phyloP scores from a whole-genome alignment of 2,797 vertebrate species.

The Iguana delicatissima region DNA sequence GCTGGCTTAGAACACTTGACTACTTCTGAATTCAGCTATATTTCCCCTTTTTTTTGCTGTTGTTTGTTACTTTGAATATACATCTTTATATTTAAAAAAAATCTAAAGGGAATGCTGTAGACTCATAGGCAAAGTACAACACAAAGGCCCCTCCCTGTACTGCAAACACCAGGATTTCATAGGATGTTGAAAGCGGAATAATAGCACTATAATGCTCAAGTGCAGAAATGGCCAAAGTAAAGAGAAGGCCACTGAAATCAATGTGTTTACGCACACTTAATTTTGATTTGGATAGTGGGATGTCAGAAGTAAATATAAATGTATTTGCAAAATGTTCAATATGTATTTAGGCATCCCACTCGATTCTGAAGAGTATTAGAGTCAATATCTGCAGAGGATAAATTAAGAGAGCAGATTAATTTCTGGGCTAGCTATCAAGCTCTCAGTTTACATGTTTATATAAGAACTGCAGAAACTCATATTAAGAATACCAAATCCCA shows the following conservation, averaged over 20 bases:
- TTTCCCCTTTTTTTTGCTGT: background rate
- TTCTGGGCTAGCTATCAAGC: background rate
- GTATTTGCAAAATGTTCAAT: background rate
- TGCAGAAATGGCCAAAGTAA: background rate
- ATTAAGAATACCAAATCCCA: constrained; percentile 34
- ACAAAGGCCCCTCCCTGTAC: background rate
- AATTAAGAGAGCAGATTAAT: background rate
- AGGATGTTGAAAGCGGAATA: too few relatives aligned
- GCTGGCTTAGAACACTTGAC: too few relatives aligned
- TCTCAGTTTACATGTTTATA: background rate
- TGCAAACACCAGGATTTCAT: too few relatives aligned
- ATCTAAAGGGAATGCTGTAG: background rate
- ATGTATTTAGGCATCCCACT: background rate
- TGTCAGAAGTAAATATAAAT: background rate
- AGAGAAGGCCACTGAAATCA: background rate
- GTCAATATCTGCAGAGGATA: background rate
- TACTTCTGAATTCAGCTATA: too few relatives aligned
- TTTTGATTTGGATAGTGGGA: background rate
- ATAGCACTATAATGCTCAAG: too few relatives aligned
- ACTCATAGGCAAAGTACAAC: background rate
- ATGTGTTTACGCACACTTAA: background rate
- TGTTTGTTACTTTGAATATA: background rate
- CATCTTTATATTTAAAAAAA: background rate
- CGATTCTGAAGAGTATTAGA: background rate
- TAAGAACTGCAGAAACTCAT: background rate